phyloP scores from a whole-genome alignment of 2,888 invertebrate species.

The Melikaiella ostensackeni region DNA sequence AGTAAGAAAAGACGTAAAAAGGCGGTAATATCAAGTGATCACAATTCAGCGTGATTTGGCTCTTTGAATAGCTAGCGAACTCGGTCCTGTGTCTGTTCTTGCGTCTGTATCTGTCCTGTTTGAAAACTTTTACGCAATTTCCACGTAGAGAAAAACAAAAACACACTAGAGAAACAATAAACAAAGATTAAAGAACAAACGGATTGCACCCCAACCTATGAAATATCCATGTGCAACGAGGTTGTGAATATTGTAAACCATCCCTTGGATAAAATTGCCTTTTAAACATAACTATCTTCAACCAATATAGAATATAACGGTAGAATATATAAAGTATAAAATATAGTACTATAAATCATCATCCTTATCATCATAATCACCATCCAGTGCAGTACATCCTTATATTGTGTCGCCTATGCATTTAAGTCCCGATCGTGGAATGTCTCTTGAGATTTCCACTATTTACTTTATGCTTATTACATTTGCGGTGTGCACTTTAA shows the following conservation, averaged over 20 bases:
- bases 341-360: constrained; percentile 73
- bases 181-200: constrained; percentile 68
- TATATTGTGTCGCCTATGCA: constrained; percentile 71
- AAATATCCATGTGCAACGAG: constrained; percentile 73
- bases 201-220: constrained; percentile 74
- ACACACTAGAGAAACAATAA: constrained; percentile 55
- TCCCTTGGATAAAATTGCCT: constrained; percentile 70
- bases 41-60: constrained; percentile 71
- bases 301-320: constrained; percentile 71
- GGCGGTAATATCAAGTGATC: constrained; percentile 71
- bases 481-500: constrained; percentile 66
- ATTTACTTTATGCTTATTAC: constrained; percentile 65
- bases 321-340: constrained; percentile 74
- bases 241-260: constrained; percentile 68
- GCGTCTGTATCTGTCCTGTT: constrained; percentile 2
- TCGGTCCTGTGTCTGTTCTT: constrained; percentile 52
- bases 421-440: constrained; percentile 77
- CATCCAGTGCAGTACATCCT: constrained; percentile 65
- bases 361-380: constrained; percentile 47
- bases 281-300: constrained; percentile 68
- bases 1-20: constrained; percentile 51
- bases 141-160: constrained; percentile 53
- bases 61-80: constrained; percentile 73
- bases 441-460: constrained; percentile 75
- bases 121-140: constrained; percentile 47